Conservation (phyloP, 2,113 vertebrate genomes). For the Perca fluviatilis region DNA sequence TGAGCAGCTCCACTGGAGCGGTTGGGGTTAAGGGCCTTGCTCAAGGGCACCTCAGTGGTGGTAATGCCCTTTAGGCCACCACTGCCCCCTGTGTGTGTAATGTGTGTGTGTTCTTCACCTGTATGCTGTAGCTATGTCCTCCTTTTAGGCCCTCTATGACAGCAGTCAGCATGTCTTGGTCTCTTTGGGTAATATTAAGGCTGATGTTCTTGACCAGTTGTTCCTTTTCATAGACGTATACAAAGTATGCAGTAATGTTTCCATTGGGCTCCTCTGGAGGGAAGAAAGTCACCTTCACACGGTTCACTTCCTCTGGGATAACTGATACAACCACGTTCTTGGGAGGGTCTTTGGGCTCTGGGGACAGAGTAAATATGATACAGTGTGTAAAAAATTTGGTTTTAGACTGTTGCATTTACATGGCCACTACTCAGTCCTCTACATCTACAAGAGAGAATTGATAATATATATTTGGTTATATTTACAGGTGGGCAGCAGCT, state of each 20-base stretch:
- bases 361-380: slow-evolving; percentile 33
- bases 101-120: slow-evolving; percentile 79
- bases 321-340: slow-evolving; percentile 91
- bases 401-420: no score
- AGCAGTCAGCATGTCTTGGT: slow-evolving; percentile 87
- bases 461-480: neutral
- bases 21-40: no score
- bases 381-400: no score
- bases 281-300: slow-evolving; percentile 91
- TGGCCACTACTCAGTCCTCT: no score
- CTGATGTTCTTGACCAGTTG: slow-evolving; percentile 85
- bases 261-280: slow-evolving; percentile 93
- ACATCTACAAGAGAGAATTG: slow-evolving; percentile 9
- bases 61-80: no score
- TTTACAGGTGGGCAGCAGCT: neutral
- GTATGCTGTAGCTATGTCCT: slow-evolving; percentile 93
- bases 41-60: no score
- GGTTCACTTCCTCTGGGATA: slow-evolving; percentile 92
- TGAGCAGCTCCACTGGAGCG: no score
- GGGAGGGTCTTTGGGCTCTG: slow-evolving; percentile 94
- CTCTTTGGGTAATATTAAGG: slow-evolving; percentile 85
- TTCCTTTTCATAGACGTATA: slow-evolving; percentile 88
- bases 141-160: slow-evolving; percentile 94
- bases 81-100: neutral
- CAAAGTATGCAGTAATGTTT: slow-evolving; percentile 92